Percentiles rank a stretch among this genome's conserved stretches.
Conservation (phyloP, 1,140 invertebrate genomes). For the Drosophila obscura region DNA sequence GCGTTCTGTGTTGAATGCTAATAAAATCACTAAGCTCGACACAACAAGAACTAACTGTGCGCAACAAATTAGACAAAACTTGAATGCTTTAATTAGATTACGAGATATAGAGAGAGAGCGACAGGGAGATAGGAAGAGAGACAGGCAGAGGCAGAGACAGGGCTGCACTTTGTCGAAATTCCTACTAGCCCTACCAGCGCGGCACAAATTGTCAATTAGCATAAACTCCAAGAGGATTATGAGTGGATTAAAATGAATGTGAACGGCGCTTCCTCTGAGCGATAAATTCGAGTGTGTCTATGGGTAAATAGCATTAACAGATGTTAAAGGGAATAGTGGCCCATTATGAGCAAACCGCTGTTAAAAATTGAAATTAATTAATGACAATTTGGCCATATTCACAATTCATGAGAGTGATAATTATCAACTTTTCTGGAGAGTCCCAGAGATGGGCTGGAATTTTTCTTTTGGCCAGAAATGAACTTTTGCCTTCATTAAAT, state of each 20-base stretch:
- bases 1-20: constrained; percentile 67
- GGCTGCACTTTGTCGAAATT: constrained; percentile 39
- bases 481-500: constrained; percentile 34
- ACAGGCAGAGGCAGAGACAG: neutral
- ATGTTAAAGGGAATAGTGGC: constrained; percentile 36
- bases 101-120: neutral
- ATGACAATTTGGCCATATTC: constrained; percentile 14
- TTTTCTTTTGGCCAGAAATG: constrained; percentile 1
- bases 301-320: constrained; percentile 44
- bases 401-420: no score
- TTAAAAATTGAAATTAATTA: constrained; percentile 47
- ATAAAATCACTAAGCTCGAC: constrained; percentile 62
- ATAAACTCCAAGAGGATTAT: constrained; percentile 62
- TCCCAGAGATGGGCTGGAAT: neutral
- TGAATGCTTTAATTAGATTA: constrained; percentile 73
- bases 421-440: no score
- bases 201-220: constrained; percentile 56
- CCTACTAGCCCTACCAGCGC: constrained; percentile 6
- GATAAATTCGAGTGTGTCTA: neutral
- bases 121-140: neutral
- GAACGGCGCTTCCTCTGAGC: constrained; percentile 12
- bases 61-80: constrained; percentile 68
- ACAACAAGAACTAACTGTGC: constrained; percentile 50
- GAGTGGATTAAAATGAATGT: constrained; percentile 67
- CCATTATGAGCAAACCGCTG: constrained; percentile 37